phyloP scores from a whole-genome alignment of 2,888 invertebrate species.

The Epinotia bilunana region DNA sequence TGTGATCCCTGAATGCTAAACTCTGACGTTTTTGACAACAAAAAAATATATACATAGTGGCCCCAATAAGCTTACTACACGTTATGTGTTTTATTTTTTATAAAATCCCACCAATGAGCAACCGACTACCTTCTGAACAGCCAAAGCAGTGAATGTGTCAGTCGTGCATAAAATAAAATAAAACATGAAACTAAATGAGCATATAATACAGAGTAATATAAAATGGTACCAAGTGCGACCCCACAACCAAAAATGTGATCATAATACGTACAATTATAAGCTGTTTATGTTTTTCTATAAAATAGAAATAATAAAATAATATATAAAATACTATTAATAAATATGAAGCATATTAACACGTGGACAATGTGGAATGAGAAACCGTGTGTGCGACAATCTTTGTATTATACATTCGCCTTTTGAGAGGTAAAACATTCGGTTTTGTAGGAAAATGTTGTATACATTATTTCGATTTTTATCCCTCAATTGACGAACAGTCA shows the following conservation, averaged over 20 bases:
- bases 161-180: conserved; percentile 54
- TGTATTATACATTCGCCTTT: not conserved
- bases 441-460: too few species aligned
- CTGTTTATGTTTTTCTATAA: conserved; percentile 51
- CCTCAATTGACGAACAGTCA: conserved; percentile 30
- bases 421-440: conserved; percentile 3
- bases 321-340: conserved; percentile 8
- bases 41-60: not conserved
- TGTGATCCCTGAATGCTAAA: not conserved
- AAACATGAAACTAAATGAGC: conserved; percentile 46
- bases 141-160: conserved; percentile 67
- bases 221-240: conserved; percentile 45
- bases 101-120: conserved; percentile 25
- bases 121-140: not conserved
- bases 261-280: conserved; percentile 51
- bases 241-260: conserved; percentile 41
- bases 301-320: conserved; percentile 45
- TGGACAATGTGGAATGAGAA: conserved; percentile 5
- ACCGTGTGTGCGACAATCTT: conserved; percentile 39
- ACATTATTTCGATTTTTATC: not conserved
- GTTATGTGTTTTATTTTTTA: not conserved
- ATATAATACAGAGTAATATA: conserved; percentile 48
- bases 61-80: not conserved
- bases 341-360: conserved; percentile 20
- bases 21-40: not conserved